phyloP scores from a whole-genome alignment of 1,140 invertebrate species.

The Matsumurasca onukii region DNA sequence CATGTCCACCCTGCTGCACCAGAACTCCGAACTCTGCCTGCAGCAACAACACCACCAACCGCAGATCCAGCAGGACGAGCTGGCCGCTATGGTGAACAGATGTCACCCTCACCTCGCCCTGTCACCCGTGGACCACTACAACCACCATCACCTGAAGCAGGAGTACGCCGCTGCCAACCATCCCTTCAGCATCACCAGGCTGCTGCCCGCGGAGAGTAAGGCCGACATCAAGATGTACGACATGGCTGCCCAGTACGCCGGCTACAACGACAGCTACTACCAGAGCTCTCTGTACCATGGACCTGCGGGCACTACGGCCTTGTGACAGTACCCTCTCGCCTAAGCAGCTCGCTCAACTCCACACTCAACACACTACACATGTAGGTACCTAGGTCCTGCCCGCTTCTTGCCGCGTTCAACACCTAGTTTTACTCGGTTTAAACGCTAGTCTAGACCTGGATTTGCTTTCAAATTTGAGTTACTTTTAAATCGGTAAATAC shows the following conservation, averaged over 20 bases:
- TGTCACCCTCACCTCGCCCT: constrained; percentile 55
- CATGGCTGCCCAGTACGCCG: constrained; percentile 54
- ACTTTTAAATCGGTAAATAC: no score
- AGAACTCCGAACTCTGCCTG: constrained; percentile 42
- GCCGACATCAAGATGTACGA: constrained; percentile 74
- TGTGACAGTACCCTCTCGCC: constrained; percentile 45
- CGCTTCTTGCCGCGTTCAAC: background rate
- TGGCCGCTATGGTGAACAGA: constrained; percentile 64
- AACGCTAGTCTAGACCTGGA: background rate
- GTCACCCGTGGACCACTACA: constrained; percentile 53
- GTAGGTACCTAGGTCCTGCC: background rate
- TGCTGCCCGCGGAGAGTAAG: constrained; percentile 82
- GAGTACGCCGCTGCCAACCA: constrained; percentile 78
- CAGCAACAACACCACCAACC: constrained; percentile 52
- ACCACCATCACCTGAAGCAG: constrained; percentile 70
- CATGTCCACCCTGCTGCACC: constrained; percentile 36
- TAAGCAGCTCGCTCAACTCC: constrained; percentile 11
- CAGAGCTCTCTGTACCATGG: constrained; percentile 74
- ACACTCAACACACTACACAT: background rate
- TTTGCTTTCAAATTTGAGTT: no score
- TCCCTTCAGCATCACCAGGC: constrained; percentile 91
- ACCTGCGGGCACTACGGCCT: constrained; percentile 59
- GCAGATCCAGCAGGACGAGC: constrained; percentile 53
- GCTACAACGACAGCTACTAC: constrained; percentile 77
- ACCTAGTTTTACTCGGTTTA: background rate